Evolutionary conservation across 2,797 vertebrate genomes (phyloP), one percentile per base, ranked within the genome.

Genomic region (Falco concolor): DNA sequence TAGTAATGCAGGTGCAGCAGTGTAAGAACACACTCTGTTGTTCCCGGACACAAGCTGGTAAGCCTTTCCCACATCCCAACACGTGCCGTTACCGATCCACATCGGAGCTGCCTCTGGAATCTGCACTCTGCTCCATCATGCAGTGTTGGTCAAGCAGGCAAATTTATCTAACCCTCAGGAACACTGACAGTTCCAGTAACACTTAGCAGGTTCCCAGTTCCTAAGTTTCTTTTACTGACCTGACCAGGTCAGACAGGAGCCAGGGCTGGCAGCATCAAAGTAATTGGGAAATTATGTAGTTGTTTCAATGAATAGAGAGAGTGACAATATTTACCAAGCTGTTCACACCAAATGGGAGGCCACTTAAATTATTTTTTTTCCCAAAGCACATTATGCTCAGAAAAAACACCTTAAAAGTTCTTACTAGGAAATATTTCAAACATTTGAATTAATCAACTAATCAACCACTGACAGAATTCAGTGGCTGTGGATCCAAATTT

Each of bases 81-180:
- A 75, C 0, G 0, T 24, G 77, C 59, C 0, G 0, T 19, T 20
- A 40, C 6, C 4, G 53, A 89, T 14, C 13, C 52, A 13, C 72
- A 18, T 0, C 2, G 3, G 53, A 74, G 45, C 50, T 53, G 76
- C 57, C 65, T 14, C 72, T 52, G 76, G 52, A 74, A 67, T 9
- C 72, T 47, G 34, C 30, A 1, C 82, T 34, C 74, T 44, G 65
- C 65, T 74, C 70, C 63, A 13, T 10, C 15, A 24, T 4, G 13
- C n/a, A 69, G 57, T 5, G 0, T 4, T 21, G 56, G 18, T 14
- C 34, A 42, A n/a, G 40, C 70, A 32, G 47, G n/a, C 64, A 70
- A 10, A 4, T 19, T 38, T 18, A 68, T 3, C 49, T 9, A 44
- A 47, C 32, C 53, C 40, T 44, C 64, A 8, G 72, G 11, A 91